Conservation (phyloP, 2,888 invertebrate species). For the Xanthorhoe designata region DNA sequence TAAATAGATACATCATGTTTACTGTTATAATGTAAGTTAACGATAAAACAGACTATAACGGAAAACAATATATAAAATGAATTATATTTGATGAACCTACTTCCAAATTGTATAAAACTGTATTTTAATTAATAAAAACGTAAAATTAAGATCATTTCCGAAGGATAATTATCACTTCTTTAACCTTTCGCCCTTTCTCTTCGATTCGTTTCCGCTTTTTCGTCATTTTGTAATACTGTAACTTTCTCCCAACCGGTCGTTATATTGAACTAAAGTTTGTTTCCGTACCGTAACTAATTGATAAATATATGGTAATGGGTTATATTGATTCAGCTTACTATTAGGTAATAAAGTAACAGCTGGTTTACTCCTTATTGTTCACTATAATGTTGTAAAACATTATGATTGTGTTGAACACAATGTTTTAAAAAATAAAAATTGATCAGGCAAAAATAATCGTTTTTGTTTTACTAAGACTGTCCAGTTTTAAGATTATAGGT, state of each 20-base stretch:
- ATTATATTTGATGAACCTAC: no score
- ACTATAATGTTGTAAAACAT: no score
- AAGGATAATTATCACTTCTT: slow-evolving; percentile 23
- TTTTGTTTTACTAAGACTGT: no score
- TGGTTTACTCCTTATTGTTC: background rate
- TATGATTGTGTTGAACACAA: no score
- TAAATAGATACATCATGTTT: no score
- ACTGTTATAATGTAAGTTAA: no score
- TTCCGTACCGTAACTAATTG: slow-evolving; percentile 31
- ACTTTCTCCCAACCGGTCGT: slow-evolving; percentile 33
- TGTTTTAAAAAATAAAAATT: no score
- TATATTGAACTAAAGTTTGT: slow-evolving; percentile 30
- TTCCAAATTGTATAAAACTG: no score
- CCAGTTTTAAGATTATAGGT: no score
- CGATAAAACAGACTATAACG: no score
- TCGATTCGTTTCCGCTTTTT: slow-evolving; percentile 26
- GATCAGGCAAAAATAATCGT: no score
- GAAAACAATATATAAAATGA: no score
- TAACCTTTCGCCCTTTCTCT: slow-evolving; percentile 32
- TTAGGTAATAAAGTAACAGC: slow-evolving; percentile 8
- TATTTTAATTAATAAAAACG: slow-evolving; percentile 11
- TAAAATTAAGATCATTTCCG: slow-evolving; percentile 6
- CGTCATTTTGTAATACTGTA: slow-evolving; percentile 28
- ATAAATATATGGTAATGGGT: slow-evolving; percentile 11
- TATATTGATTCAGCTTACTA: background rate